Base-by-base conservation (phyloP, 2,113 vertebrate genomes). In the Vicugna pacos region DNA sequence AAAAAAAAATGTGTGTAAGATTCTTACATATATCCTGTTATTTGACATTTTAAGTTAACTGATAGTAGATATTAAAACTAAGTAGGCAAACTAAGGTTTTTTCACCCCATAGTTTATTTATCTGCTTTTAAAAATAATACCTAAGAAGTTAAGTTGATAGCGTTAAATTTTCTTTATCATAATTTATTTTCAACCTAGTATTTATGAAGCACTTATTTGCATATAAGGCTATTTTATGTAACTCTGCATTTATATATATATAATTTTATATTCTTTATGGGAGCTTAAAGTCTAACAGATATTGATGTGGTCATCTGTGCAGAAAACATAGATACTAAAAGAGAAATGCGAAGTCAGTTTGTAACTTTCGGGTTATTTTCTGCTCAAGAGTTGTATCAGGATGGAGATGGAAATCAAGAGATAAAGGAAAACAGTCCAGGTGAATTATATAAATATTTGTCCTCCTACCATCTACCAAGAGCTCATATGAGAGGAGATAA, bases 41-140 rank as follows among this genome's bases (percentile, higher is more conserved):
- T 56, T 92, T 91, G 85, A 83, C 72, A 82, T 92, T 87, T 96
- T 91, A 67, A 72, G 65, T 93, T 87, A 72, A 80, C 32, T 89
- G 81, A 56, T 62, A 58, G 20, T 64, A 69, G 12, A 5, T 92
- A 95, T 95, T 70, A 83, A 79, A 91, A 92, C 48, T 72, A 85
- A 87, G 5, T 83, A 60, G 54, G 13, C 87, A 92, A 81, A 83
- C 6, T 83, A 60, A 67, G 16, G 2, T 32, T 54, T n/a, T 46
- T 86, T 32, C 8, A 22, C 30, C 19, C 20, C 22, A 46, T 14
- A 35, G 28, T 91, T 75, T 90, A 80, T 87, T 90, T 77, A 20
- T 81, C 64, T 77, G 4, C 54, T 95, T 46, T 85, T 75, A 70
- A 91, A 69, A 94, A 50, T 16, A 50, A 67, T 69, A 72, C 42